Evolutionary conservation across 2,797 vertebrate genomes (phyloP).

Genomic region (Oreochromis grahami): DNA sequence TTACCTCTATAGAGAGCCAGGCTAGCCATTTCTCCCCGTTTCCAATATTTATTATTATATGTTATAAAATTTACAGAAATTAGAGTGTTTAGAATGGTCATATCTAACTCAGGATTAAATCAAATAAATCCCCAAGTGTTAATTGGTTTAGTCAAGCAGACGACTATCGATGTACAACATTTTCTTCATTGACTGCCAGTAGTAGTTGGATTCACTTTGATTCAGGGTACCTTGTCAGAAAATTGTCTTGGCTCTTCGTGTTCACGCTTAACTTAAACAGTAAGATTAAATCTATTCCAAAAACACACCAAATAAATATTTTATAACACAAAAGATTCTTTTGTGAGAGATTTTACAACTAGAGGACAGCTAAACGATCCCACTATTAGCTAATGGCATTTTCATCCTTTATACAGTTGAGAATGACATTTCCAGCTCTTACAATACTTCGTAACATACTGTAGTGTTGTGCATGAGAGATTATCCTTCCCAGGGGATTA

Average conservation of each 20-base stretch:
- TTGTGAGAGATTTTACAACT: not conserved
- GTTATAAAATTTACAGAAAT: not conserved
- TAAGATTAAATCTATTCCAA: not conserved
- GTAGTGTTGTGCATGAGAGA: not conserved
- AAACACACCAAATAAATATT: not conserved
- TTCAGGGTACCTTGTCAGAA: not conserved
- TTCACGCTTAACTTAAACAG: not conserved
- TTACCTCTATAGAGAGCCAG: not conserved
- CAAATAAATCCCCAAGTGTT: not conserved
- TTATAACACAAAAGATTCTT: not conserved
- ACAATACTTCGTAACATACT: not conserved
- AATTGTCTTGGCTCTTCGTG: not conserved
- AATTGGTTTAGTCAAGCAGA: not conserved
- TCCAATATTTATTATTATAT: not conserved
- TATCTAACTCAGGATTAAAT: not conserved
- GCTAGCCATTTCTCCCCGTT: not conserved
- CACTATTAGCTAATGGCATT: not conserved
- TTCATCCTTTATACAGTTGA: not conserved
- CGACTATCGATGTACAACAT: not conserved
- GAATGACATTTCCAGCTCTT: not conserved
- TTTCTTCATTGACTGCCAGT: not conserved
- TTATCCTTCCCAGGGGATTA: not conserved
- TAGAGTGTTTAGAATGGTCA: not conserved
- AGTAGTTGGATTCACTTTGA: not conserved
- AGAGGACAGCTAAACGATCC: not conserved